Percentiles rank a stretch among this genome's conserved stretches.
Evolutionary conservation across 2,888 invertebrate genomes (phyloP).

Genomic region (Pherbina coryleti): DNA sequence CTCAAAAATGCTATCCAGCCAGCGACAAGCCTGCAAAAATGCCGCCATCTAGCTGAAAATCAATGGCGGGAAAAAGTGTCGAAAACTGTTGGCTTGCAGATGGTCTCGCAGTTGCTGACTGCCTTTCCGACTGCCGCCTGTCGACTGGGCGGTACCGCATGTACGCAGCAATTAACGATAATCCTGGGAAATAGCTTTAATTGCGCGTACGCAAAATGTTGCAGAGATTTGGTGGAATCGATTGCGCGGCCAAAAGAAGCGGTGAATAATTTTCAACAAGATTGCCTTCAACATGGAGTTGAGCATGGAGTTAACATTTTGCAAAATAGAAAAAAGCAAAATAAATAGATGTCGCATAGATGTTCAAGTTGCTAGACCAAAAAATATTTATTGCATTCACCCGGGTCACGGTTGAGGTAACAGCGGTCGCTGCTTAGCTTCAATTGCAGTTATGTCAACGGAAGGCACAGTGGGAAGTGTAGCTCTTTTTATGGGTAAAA

Average conservation of each 20-base stretch:
- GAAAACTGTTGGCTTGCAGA: neutral
- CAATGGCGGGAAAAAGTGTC: neutral
- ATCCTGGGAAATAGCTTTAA: slow-evolving; percentile 39
- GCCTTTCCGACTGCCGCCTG: neutral
- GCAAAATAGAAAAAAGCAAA: no score
- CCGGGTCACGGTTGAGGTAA: no score
- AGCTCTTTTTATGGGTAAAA: no score
- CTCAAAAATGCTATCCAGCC: neutral
- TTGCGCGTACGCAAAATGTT: slow-evolving; percentile 20
- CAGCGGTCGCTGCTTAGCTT: no score
- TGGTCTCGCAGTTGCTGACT: neutral
- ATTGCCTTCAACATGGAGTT: no score
- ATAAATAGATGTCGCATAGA: no score
- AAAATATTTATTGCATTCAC: no score
- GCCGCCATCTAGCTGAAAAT: slow-evolving; percentile 27
- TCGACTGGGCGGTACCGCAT: neutral
- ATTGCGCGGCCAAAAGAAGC: neutral
- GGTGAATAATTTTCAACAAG: no score
- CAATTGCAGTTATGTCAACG: no score
- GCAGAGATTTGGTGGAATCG: slow-evolving; percentile 13
- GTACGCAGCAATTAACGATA: slow-evolving; percentile 41
- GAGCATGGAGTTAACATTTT: no score
- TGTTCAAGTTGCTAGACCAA: no score
- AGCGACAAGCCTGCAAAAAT: neutral
- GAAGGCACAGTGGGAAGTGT: no score